A percentile compares a stretch with the other conserved stretches of the same genome.
Conservation (phyloP, 2,797 vertebrate species). For the Capromys pilorides region DNA sequence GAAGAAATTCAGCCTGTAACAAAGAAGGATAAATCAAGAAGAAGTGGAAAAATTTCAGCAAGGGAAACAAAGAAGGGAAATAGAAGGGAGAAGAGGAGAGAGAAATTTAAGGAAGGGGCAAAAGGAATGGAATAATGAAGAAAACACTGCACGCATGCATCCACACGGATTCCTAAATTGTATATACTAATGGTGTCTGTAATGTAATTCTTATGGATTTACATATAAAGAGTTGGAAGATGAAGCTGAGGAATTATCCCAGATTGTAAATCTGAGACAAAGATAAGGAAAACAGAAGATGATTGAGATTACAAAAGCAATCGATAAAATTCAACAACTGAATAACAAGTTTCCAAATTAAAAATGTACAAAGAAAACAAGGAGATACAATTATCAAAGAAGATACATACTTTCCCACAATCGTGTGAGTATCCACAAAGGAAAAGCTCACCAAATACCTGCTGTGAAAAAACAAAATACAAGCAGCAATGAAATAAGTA, state of each 20-base stretch:
- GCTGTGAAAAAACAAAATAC: neutral
- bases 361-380: neutral
- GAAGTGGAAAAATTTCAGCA: neutral
- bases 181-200: too few species aligned
- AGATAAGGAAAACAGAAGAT: neutral
- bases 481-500: neutral
- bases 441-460: neutral
- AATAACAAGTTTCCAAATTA: neutral
- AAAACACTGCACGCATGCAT: neutral
- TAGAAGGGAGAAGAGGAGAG: neutral
- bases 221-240: neutral
- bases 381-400: neutral
- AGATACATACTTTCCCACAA: neutral
- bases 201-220: neutral
- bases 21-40: neutral
- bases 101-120: neutral
- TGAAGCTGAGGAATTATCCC: neutral
- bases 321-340: neutral
- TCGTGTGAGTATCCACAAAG: neutral
- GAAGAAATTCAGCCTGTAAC: neutral
- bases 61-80: neutral
- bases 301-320: neutral
- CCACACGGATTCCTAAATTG: neutral
- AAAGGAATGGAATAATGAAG: neutral
- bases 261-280: neutral